Evolutionary conservation across 2,888 invertebrate species (phyloP).

Genomic region (Sericinus montela): DNA sequence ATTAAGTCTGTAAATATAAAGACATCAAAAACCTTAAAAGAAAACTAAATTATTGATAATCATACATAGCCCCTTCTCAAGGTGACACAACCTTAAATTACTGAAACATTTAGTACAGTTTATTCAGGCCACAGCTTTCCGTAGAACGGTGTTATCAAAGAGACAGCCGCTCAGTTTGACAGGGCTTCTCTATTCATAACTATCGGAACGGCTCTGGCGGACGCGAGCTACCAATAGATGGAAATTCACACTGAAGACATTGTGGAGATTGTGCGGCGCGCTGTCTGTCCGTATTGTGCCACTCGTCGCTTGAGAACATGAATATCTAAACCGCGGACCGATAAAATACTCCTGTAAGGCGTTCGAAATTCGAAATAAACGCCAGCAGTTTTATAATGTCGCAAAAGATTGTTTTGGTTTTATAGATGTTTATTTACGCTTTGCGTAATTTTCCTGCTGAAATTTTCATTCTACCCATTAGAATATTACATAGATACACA

Average conservation of each 20-base stretch:
- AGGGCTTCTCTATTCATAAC: conserved; percentile 39
- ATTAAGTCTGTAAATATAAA: no score
- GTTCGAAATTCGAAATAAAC: neutral
- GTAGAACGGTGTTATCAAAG: neutral
- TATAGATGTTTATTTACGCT: no score
- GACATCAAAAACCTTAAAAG: no score
- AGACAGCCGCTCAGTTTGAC: conserved; percentile 32
- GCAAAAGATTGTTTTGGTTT: no score
- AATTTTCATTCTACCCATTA: no score
- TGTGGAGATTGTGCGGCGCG: conserved; percentile 21
- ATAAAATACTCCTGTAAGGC: neutral
- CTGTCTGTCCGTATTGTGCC: neutral
- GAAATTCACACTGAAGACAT: conserved; percentile 38
- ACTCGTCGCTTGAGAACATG: conserved; percentile 1
- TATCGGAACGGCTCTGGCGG: conserved; percentile 34
- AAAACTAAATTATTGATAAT: no score
- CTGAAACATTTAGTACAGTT: no score
- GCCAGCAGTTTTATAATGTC: neutral
- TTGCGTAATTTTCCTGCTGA: no score
- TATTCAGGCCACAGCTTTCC: no score
- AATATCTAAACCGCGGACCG: conserved; percentile 16
- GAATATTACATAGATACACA: no score
- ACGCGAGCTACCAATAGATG: conserved; percentile 28
- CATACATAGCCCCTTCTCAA: no score
- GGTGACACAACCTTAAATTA: no score